A percentile compares a stretch with the other conserved stretches of the same genome.
Evolutionary conservation across 2,113 vertebrate genomes (phyloP).

Genomic region (Nipponia nippon): DNA sequence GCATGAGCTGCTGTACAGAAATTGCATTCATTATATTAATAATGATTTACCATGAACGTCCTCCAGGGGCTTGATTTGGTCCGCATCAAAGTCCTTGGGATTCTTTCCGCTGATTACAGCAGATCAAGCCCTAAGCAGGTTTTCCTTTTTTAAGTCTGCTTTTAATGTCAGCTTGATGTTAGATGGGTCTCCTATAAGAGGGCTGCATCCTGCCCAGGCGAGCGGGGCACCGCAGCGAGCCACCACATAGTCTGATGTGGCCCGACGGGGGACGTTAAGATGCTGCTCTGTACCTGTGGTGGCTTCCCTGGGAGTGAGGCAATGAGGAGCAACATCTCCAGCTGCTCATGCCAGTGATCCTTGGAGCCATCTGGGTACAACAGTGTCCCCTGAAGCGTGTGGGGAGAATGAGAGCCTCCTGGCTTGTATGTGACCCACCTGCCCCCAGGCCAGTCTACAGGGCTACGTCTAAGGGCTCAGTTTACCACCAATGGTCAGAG

Average conservation of each 20-base stretch:
- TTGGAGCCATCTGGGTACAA: neutral
- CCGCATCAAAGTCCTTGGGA: constrained; percentile 67
- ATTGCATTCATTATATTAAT: constrained; percentile 63
- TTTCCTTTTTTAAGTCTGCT: constrained; percentile 16
- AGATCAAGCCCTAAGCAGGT: constrained; percentile 43
- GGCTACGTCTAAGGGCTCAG: neutral
- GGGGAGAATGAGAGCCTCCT: neutral
- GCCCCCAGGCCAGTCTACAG: neutral
- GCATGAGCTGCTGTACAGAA: constrained; percentile 50
- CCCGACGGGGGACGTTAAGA: rapidly evolving
- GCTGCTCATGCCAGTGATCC: neutral
- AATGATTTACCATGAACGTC: constrained; percentile 60
- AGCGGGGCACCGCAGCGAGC: rapidly evolving
- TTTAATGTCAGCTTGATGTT: neutral
- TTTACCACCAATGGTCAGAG: neutral
- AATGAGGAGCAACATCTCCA: neutral
- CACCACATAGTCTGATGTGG: neutral
- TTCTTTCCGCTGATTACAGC: constrained; percentile 62
- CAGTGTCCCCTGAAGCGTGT: neutral
- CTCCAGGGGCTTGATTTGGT: constrained; percentile 64
- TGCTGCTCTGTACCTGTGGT: neutral
- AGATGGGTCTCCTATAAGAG: neutral
- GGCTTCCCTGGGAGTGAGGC: neutral
- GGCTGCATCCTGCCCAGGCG: neutral
- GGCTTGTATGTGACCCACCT: neutral